Conservation (phyloP, 2,888 invertebrate genomes). For the Papilio protenor region DNA sequence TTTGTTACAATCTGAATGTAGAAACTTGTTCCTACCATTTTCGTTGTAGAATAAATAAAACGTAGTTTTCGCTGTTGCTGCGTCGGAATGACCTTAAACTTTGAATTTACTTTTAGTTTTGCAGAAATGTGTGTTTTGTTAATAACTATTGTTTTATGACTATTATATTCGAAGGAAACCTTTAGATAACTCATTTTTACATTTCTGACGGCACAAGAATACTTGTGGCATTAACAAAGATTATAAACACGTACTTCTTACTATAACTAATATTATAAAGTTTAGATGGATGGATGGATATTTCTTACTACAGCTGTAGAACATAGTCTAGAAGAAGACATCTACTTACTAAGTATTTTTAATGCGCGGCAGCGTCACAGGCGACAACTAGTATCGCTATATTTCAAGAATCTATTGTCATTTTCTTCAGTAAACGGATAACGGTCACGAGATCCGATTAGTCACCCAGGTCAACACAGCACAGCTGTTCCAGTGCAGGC, state of each 20-base stretch:
- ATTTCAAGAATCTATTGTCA: conserved; percentile 4
- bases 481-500: background rate
- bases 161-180: conserved; percentile 2
- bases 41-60: background rate
- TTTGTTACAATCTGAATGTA: background rate
- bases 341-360: no score
- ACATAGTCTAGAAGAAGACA: no score
- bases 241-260: no score
- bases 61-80: background rate
- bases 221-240: background rate
- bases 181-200: background rate
- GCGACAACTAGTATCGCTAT: background rate
- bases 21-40: conserved; percentile 3
- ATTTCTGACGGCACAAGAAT: background rate
- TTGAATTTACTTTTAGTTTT: conserved; percentile 19
- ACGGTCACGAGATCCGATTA: background rate
- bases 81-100: conserved; percentile 5
- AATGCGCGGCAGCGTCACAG: no score
- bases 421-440: conserved; percentile 7
- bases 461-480: background rate
- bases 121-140: background rate
- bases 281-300: no score
- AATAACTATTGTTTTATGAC: background rate
- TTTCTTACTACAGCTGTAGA: no score
- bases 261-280: no score